A percentile compares a stretch with the other conserved stretches of the same genome.
Conservation (phyloP, 2,797 vertebrate genomes). For the Molossus alvarezi region DNA sequence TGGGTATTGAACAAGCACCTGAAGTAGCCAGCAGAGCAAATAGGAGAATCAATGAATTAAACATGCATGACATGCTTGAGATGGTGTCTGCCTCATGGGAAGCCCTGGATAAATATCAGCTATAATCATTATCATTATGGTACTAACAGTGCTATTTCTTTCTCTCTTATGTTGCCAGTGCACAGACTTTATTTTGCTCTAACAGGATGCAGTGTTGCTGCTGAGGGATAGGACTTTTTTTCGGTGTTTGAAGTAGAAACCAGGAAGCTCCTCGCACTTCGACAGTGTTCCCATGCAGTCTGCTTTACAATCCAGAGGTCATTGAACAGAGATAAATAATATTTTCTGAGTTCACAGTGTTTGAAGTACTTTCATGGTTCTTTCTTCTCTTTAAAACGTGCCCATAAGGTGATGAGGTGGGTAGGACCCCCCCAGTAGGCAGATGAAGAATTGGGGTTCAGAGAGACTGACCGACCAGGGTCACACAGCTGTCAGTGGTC, state of each 20-base stretch:
- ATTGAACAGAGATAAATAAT: neutral
- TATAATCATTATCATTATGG: neutral
- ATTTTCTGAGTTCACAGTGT: slow-evolving; percentile 13
- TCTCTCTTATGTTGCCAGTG: slow-evolving; percentile 24
- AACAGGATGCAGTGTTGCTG: neutral
- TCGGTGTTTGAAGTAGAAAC: neutral
- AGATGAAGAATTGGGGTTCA: neutral
- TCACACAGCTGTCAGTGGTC: neutral
- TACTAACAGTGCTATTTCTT: neutral
- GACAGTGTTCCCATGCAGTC: accelerated
- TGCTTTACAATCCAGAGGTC: neutral
- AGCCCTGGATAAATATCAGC: neutral
- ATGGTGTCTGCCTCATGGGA: neutral
- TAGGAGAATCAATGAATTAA: neutral
- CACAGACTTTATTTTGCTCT: neutral
- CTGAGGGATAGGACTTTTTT: neutral
- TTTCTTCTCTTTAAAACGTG: neutral
- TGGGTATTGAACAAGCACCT: neutral
- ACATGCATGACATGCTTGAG: neutral
- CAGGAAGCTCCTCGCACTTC: neutral
- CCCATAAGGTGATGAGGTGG: neutral
- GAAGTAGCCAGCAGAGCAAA: too few relatives aligned
- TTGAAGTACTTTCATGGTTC: neutral
- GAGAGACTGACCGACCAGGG: neutral
- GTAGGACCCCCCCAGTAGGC: neutral